phyloP scores from a whole-genome alignment of 1,140 invertebrate genomes.

The Melitaea cinxia region DNA sequence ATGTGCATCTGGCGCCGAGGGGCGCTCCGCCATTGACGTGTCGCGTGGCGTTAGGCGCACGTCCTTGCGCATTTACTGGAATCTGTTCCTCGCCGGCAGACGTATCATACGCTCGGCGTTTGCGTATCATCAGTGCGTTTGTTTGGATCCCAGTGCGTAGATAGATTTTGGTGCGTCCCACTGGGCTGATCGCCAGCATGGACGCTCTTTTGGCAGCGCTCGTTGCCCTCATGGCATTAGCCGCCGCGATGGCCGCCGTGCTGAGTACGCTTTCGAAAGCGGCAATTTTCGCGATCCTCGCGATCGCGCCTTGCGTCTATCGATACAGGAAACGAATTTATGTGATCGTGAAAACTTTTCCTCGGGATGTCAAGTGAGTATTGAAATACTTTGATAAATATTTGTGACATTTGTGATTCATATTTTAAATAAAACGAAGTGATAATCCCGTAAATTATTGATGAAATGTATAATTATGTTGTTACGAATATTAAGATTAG shows the following conservation, averaged over 20 bases:
- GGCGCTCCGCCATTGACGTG: slow-evolving; percentile 59
- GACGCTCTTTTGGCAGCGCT: slow-evolving; percentile 81
- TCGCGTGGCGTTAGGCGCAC: slow-evolving; percentile 43
- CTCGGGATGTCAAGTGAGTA: slow-evolving; percentile 83
- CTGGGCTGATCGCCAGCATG: slow-evolving; percentile 74
- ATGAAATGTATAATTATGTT: not conserved
- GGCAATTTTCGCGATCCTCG: slow-evolving; percentile 81
- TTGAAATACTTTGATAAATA: slow-evolving; percentile 7
- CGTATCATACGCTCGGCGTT: slow-evolving; percentile 49
- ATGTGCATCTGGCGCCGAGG: slow-evolving; percentile 66
- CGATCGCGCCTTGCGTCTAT: slow-evolving; percentile 81
- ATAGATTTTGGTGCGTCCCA: slow-evolving; percentile 55
- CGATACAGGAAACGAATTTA: slow-evolving; percentile 82
- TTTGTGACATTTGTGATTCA: not conserved
- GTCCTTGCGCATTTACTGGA: slow-evolving; percentile 64
- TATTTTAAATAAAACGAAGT: not conserved
- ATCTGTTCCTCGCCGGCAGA: slow-evolving; percentile 47
- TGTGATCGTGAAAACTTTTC: slow-evolving; percentile 82
- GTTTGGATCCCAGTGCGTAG: slow-evolving; percentile 51
- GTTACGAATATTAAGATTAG: too few species aligned
- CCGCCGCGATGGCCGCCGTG: slow-evolving; percentile 81
- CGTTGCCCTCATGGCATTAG: slow-evolving; percentile 81
- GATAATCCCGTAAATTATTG: not conserved
- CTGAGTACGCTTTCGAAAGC: slow-evolving; percentile 82
- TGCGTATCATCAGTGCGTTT: slow-evolving; percentile 45